A percentile compares a stretch with the other conserved stretches of the same genome.
Evolutionary conservation across 2,888 invertebrate genomes (phyloP).

Genomic region (Cheiracanthium punctorium): DNA sequence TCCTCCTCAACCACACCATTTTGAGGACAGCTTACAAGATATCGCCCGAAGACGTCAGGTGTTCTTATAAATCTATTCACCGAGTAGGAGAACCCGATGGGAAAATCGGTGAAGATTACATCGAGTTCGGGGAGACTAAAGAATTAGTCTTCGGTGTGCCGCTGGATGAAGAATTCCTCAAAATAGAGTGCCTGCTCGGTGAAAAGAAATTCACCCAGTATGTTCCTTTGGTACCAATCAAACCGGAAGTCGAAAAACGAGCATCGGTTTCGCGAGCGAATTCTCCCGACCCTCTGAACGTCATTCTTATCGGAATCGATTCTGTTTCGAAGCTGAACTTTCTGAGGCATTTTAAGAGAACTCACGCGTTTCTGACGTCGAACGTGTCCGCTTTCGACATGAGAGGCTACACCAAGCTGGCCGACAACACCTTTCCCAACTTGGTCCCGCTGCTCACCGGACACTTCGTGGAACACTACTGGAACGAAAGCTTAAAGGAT

Average conservation of each 20-base stretch:
- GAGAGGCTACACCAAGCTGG: constrained; percentile 82
- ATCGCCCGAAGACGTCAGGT: constrained; percentile 22
- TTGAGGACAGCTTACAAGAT: constrained; percentile 32
- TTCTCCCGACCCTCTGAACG: constrained; percentile 78
- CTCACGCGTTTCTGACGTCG: constrained; percentile 81
- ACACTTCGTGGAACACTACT: constrained; percentile 68
- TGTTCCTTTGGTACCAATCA: constrained; percentile 49
- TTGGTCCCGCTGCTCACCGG: constrained; percentile 74
- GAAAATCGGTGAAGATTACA: constrained; percentile 39
- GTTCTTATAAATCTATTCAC: constrained; percentile 27
- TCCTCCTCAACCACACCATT: constrained; percentile 36
- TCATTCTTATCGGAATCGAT: constrained; percentile 89
- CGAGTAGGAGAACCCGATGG: background rate
- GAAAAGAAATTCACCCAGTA: constrained; percentile 36
- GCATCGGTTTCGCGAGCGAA: background rate
- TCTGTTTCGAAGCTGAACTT: constrained; percentile 88
- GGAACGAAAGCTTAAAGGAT: constrained; percentile 65
- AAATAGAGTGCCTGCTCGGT: constrained; percentile 21
- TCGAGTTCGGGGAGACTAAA: constrained; percentile 14
- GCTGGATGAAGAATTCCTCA: constrained; percentile 61
- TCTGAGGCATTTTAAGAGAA: constrained; percentile 84
- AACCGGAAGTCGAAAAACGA: constrained; percentile 37
- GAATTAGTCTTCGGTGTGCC: constrained; percentile 53
- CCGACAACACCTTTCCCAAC: constrained; percentile 77
- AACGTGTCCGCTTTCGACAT: constrained; percentile 84